These are phyloP conservation scores for Neosilurus mollespiculum DNA, from an alignment of 2,797 vertebrate species.

Conservation along the genomic window DNA sequence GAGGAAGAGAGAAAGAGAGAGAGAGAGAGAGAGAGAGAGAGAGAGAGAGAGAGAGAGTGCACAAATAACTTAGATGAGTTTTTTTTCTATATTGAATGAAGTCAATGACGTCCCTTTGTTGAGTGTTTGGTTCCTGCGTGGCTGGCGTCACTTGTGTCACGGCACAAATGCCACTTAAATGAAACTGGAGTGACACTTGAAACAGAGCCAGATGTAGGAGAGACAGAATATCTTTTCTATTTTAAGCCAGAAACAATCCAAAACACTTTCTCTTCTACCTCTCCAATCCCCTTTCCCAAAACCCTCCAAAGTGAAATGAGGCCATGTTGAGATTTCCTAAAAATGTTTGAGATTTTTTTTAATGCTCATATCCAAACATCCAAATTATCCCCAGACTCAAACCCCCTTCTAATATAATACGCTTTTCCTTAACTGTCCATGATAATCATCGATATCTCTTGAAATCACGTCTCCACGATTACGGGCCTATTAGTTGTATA, in stretches of 20 bases:
- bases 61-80: neutral
- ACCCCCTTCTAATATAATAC: neutral
- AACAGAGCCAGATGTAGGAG: neutral
- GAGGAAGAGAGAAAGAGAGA: neutral
- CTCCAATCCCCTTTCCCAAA: neutral
- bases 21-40: neutral
- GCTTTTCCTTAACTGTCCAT: slow-evolving; percentile 13
- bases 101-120: neutral
- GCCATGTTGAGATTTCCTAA: neutral
- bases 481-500: slow-evolving; percentile 38
- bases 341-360: neutral
- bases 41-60: neutral
- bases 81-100: neutral
- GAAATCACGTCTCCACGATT: slow-evolving; percentile 31
- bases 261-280: neutral
- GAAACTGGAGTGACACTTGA: slow-evolving; percentile 17
- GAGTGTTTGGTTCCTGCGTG: slow-evolving; percentile 8
- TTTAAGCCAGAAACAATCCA: neutral
- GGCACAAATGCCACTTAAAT: neutral
- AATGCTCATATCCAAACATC: slow-evolving; percentile 5
- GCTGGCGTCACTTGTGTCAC: neutral
- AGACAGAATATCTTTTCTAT: slow-evolving; percentile 1
- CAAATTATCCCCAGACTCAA: neutral
- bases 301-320: neutral
- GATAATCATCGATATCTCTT: slow-evolving; percentile 37